Evolutionary conservation across 2,797 vertebrate genomes (phyloP).

Genomic region (Siniperca obscura): DNA sequence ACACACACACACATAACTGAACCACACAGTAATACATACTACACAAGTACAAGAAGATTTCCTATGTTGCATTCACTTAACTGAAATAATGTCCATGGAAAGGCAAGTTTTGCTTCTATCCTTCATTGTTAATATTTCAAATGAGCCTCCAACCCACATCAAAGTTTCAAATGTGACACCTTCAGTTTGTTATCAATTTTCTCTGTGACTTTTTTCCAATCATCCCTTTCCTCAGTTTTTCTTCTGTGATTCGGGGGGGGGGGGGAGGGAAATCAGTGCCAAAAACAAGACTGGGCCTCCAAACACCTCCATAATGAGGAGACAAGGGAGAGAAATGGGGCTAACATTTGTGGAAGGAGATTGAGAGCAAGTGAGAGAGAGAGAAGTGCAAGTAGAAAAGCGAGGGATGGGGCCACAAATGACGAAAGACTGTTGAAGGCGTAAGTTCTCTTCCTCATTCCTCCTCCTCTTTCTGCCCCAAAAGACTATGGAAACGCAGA

Average conservation of each 20-base stretch:
- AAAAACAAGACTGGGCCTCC: conserved; percentile 55
- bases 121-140: conserved; percentile 13
- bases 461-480: conserved; percentile 27
- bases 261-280: conserved; percentile 19
- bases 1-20: neutral
- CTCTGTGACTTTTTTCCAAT: conserved; percentile 15
- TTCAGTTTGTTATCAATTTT: conserved; percentile 20
- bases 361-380: conserved; percentile 9
- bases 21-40: neutral
- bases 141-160: neutral
- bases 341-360: conserved; percentile 46
- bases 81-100: neutral
- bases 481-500: conserved; percentile 50
- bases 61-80: neutral
- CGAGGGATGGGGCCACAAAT: conserved; percentile 15
- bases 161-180: conserved; percentile 34
- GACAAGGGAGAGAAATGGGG: conserved; percentile 55
- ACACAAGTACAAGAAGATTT: neutral
- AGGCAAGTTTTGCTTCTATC: neutral
- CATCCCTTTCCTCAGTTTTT: conserved; percentile 16
- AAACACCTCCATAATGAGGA: conserved; percentile 68
- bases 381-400: neutral
- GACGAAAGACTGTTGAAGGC: conserved; percentile 33
- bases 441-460: neutral
- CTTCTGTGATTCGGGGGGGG: neutral